Conservation (phyloP, 2,797 vertebrate species). For the Oryzias sinensis region DNA sequence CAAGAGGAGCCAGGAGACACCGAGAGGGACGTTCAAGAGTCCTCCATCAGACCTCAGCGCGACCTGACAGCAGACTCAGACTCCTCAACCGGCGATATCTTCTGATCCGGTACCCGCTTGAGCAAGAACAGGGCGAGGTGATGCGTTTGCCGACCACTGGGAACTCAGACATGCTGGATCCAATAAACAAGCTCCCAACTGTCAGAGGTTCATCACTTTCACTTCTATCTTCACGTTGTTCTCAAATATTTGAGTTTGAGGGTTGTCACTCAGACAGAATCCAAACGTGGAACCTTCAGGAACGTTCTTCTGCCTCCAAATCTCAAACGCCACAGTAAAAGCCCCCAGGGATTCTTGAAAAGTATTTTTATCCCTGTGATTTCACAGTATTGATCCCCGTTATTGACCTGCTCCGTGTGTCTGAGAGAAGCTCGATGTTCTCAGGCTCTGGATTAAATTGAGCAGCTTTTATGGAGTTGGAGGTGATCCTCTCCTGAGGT, state of each 20-base stretch:
- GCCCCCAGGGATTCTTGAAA: not conserved
- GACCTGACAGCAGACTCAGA: conserved; percentile 5
- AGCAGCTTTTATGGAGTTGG: conserved; percentile 12
- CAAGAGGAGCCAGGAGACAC: conserved; percentile 5
- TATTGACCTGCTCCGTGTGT: conserved; percentile 10
- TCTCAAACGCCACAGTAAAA: not conserved
- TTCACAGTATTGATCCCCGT: conserved; percentile 7
- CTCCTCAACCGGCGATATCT: conserved; percentile 20
- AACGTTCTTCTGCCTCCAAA: not conserved
- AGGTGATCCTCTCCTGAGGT: not conserved
- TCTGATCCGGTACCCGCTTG: conserved; percentile 9
- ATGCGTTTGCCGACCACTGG: not conserved
- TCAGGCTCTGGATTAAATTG: conserved; percentile 15
- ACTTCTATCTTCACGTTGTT: too few relatives aligned
- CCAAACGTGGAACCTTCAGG: too few relatives aligned
- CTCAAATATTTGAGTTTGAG: too few relatives aligned
- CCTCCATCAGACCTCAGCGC: not conserved
- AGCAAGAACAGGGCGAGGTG: not conserved
- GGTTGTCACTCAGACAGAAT: too few relatives aligned
- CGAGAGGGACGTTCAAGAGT: conserved; percentile 3
- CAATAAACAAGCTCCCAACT: not conserved
- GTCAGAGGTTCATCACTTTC: too few relatives aligned
- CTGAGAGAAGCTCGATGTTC: conserved; percentile 9
- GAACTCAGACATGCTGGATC: not conserved
- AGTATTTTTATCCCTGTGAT: not conserved